Evolutionary conservation across 2,888 invertebrate genomes (phyloP).

Genomic region (Philaethria dido): DNA sequence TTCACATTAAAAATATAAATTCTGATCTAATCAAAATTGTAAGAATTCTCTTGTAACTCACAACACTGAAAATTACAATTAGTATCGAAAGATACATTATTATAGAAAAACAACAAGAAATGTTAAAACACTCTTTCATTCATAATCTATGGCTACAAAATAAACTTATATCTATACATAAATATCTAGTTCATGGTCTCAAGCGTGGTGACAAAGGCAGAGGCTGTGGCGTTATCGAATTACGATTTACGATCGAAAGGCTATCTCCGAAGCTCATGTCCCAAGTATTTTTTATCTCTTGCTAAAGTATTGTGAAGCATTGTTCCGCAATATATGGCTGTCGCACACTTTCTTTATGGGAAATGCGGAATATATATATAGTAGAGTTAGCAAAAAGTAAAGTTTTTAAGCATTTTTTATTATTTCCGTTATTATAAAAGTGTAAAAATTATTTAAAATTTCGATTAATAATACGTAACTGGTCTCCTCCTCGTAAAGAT

Average conservation of each 20-base stretch:
- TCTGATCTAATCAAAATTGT: no score
- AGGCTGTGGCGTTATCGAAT: conserved; percentile 71
- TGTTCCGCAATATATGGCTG: conserved; percentile 42
- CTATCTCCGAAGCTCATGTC: conserved; percentile 74
- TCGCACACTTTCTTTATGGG: conserved; percentile 32
- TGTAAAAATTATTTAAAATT: no score
- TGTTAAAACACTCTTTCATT: not conserved
- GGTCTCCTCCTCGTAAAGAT: no score
- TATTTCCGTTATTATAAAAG: no score
- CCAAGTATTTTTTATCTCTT: conserved; percentile 57
- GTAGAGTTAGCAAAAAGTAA: no score
- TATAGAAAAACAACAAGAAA: not conserved
- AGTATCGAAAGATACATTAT: no score
- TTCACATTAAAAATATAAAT: no score
- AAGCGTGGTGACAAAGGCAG: conserved; percentile 42
- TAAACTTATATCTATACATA: not conserved
- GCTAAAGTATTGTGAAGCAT: conserved; percentile 54
- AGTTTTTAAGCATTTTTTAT: not conserved
- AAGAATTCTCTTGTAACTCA: no score
- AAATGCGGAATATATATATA: not conserved
- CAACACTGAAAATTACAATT: no score
- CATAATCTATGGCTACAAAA: not conserved
- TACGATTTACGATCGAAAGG: conserved; percentile 71
- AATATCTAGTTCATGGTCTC: conserved; percentile 31
- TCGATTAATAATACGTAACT: no score